Evolutionary conservation across 1,140 invertebrate genomes (phyloP).

Genomic region (Sinella curviseta): DNA sequence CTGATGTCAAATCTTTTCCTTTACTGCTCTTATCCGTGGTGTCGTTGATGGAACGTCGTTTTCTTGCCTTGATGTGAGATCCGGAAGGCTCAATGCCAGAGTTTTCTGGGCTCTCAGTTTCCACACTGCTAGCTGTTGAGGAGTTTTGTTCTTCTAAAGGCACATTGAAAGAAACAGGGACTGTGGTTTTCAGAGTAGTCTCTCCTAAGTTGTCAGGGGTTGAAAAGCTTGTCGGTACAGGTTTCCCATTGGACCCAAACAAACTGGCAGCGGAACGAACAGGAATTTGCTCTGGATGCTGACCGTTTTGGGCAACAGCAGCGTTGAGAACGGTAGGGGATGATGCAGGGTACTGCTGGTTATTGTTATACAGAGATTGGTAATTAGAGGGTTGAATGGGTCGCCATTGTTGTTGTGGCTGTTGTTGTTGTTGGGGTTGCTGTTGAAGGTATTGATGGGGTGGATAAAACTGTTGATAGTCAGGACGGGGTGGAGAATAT

Average conservation of each 20-base stretch:
- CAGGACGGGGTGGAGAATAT: background rate
- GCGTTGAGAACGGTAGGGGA: background rate
- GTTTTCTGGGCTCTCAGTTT: background rate
- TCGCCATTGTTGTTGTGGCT: conserved; percentile 3
- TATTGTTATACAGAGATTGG: background rate
- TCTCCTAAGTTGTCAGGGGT: too few relatives aligned
- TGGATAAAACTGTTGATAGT: background rate
- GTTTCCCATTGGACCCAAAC: background rate
- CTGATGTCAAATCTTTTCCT: background rate
- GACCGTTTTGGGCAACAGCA: background rate
- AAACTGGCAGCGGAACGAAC: background rate
- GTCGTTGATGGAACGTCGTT: conserved; percentile 7
- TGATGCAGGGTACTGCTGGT: background rate
- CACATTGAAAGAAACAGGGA: background rate
- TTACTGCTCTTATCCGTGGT: background rate
- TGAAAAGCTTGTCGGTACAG: background rate
- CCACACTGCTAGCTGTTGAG: background rate
- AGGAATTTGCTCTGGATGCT: background rate
- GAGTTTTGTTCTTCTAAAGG: background rate
- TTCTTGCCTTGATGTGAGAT: background rate
- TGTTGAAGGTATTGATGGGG: background rate
- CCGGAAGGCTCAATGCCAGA: background rate
- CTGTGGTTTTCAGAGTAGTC: too few relatives aligned
- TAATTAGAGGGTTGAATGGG: background rate
- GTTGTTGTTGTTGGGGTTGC: background rate